Percentiles rank a stretch among this genome's conserved stretches.
phyloP scores from a whole-genome alignment of 2,888 invertebrate species.

The Cryptocephalus moraei region DNA sequence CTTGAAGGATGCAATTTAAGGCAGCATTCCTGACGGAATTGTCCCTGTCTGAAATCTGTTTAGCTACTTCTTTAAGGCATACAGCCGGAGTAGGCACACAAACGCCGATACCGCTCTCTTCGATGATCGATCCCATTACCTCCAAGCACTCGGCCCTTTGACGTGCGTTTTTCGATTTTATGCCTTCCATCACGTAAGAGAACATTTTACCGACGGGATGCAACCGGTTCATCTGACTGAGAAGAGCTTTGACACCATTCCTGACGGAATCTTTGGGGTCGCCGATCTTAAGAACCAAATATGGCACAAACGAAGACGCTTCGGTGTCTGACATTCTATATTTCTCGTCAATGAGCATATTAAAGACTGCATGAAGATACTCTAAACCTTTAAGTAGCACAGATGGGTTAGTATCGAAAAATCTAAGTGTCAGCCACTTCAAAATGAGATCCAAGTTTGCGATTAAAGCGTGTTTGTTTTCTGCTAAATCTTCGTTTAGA shows the following conservation, averaged over 20 bases:
- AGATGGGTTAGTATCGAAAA: conserved; percentile 98
- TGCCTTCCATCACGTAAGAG: conserved; percentile 83
- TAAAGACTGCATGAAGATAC: conserved; percentile 77
- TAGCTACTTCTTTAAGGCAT: conserved; percentile 82
- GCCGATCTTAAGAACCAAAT: conserved; percentile 88
- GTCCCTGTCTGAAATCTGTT: conserved; percentile 92
- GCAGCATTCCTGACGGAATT: conserved; percentile 94
- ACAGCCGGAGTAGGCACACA: conserved; percentile 71
- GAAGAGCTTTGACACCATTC: conserved; percentile 74
- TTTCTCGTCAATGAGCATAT: conserved; percentile 64
- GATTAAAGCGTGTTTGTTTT: conserved; percentile 69
- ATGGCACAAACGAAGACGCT: conserved; percentile 89
- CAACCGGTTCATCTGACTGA: conserved; percentile 75
- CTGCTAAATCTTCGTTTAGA: conserved; percentile 70
- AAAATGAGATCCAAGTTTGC: conserved; percentile 90
- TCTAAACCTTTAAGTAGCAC: conserved; percentile 93
- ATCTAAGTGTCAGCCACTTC: conserved; percentile 92
- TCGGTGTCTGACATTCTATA: conserved; percentile 87
- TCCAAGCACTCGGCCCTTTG: conserved; percentile 95
- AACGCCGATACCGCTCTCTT: conserved; percentile 73
- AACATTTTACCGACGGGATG: conserved; percentile 87
- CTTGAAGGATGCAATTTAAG: conserved; percentile 84
- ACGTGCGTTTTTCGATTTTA: conserved; percentile 93
- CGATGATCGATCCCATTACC: conserved; percentile 77
- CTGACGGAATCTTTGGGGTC: conserved; percentile 94